Evolutionary conservation across 2,113 vertebrate species (phyloP).

Genomic region (Riparia riparia): DNA sequence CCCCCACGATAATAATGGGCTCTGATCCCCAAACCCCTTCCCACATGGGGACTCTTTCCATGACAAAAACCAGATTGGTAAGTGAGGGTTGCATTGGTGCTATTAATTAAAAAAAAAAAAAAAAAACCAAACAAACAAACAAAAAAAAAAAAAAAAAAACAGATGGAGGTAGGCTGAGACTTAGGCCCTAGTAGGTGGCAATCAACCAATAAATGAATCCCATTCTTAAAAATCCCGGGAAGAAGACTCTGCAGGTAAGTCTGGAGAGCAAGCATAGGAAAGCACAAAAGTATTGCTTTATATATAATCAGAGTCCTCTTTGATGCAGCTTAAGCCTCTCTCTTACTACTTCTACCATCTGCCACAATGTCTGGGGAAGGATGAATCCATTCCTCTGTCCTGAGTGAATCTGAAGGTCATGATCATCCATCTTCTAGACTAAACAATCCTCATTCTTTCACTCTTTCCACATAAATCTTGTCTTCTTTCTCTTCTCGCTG

Average conservation of each 20-base stretch:
- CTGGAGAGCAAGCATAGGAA: background rate
- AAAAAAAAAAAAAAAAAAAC: background rate
- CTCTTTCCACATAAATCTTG: background rate
- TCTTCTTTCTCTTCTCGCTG: background rate
- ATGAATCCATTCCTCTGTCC: background rate
- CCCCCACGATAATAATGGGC: background rate
- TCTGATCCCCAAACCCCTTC: background rate
- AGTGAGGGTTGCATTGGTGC: background rate
- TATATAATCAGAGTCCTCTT: background rate
- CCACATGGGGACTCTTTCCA: background rate
- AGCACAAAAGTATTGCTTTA: background rate
- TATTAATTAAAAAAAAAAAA: background rate
- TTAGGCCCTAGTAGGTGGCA: background rate
- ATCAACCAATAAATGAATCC: background rate
- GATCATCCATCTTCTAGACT: background rate
- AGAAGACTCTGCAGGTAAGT: background rate
- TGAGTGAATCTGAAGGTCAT: background rate
- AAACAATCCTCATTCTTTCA: background rate
- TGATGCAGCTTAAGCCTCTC: background rate
- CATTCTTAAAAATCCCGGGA: background rate
- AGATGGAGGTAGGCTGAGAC: background rate
- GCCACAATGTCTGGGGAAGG: background rate
- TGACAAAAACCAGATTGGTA: constrained; percentile 10
- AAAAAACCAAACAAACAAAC: too few relatives aligned
- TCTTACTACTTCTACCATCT: background rate